A percentile compares a stretch with the other conserved stretches of the same genome.
These are phyloP conservation scores for Odobenus rosmarus DNA, from an alignment of 2,113 vertebrate species.

Conservation along the genomic window DNA sequence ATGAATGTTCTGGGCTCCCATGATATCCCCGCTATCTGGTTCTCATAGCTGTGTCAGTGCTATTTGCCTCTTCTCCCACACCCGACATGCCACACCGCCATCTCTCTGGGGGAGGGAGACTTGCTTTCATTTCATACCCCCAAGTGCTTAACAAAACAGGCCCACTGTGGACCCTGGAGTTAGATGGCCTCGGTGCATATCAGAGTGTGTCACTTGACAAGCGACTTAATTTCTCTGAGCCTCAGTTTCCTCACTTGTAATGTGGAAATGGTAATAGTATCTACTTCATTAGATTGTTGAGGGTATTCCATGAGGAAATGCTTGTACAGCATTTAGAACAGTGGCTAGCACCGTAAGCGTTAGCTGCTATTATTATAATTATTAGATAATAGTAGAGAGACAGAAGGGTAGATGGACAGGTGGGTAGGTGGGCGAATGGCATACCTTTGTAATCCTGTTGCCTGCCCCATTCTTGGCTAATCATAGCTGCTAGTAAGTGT, in stretches of 20 bases:
- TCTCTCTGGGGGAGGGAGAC: neutral
- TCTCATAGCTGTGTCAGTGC: neutral
- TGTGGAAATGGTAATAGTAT: neutral
- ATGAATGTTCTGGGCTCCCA: neutral
- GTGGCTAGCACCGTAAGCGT: neutral
- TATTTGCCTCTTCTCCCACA: neutral
- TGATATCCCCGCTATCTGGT: neutral
- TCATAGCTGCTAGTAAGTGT: neutral
- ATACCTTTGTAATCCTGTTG: neutral
- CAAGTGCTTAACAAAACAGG: neutral
- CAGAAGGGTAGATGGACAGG: neutral
- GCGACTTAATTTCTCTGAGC: neutral
- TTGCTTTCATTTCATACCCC: neutral
- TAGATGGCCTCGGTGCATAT: neutral
- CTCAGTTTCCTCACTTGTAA: neutral
- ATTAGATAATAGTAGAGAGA: neutral
- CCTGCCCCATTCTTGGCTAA: neutral
- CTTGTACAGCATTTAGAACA: neutral
- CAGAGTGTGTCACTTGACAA: neutral
- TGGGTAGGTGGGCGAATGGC: neutral
- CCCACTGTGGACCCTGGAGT: neutral
- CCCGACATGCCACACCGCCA: neutral
- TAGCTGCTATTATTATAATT: neutral
- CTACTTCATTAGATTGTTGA: neutral
- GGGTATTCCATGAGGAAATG: neutral